Evolutionary conservation across 2,797 vertebrate species (phyloP), one percentile per base, ranked within the genome.

Genomic region (Hapalemur alaotrensis): DNA sequence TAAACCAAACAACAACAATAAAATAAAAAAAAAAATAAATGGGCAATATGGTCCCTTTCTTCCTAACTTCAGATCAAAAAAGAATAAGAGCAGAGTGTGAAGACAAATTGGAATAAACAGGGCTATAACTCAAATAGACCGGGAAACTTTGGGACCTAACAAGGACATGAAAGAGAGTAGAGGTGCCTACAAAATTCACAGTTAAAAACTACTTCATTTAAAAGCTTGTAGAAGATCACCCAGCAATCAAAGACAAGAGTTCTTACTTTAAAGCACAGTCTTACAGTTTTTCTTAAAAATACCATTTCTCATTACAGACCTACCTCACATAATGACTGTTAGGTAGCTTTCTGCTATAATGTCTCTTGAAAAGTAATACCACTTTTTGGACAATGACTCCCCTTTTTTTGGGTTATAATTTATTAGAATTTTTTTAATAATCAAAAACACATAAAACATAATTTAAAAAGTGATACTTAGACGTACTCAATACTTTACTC

Each of bases 1-100:
- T 96, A 97, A 94, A 76, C 52, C 41, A 89, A 93, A 30, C 13
- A 95, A 30, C 13, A 95, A 89, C n/a, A 83, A 83, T 38, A 83
- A 82, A 91, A 59, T 41, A 48, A n/a, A 38, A 38, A 38, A 59
- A 25, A 57, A 78, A 67, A 43, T n/a, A 20, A 92, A 57, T 7
- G 50, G n/a, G 35, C 35, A 63, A 61, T 48, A n/a, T 32, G 67
- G 35, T 28, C 43, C 30, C 65, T 93, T 84, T 92, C 78, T 59
- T 95, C 84, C 43, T 69, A 32, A 41, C 11, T 88, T 84, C 38
- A 94, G 76, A 89, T 93, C 54, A 73, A 75, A 72, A 57, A 90
- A 94, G 54, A 81, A 88, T 92, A 85, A 65, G 13, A 97, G 46
- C n/a, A 88, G 73, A 78, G 35, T 30, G 67, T 32, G 79, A 81